Percentiles rank a stretch among this genome's conserved stretches.
Evolutionary conservation across 2,113 vertebrate genomes (phyloP).

Genomic region (Capra hircus): DNA sequence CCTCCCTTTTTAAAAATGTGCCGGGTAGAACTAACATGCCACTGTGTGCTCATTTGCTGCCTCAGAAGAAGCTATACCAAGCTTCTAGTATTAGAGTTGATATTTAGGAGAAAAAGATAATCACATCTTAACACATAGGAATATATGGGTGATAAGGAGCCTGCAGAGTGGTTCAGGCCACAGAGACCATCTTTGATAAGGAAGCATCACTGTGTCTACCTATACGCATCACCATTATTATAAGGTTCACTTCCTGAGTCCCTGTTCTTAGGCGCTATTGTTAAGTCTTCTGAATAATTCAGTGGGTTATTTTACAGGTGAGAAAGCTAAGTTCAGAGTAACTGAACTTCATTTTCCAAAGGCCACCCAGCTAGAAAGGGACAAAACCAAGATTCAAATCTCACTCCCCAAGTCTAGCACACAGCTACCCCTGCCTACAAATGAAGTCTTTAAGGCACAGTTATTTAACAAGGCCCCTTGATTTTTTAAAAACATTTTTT

Average conservation of each 20-base stretch:
- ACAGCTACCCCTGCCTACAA: background rate
- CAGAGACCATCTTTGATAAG: background rate
- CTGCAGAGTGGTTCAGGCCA: background rate
- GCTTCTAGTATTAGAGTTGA: background rate
- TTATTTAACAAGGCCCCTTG: background rate
- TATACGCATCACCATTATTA: background rate
- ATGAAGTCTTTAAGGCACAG: background rate
- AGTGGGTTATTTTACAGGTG: background rate
- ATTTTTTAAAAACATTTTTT: background rate
- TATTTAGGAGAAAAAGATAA: background rate
- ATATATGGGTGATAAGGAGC: background rate
- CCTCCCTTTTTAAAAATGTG: background rate
- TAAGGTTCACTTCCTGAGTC: background rate
- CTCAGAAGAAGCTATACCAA: background rate
- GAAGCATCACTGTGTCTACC: background rate
- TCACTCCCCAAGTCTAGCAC: background rate
- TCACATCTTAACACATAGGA: background rate
- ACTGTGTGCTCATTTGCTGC: background rate
- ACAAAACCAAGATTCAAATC: background rate
- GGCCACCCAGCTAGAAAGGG: background rate
- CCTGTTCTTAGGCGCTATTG: too few species aligned
- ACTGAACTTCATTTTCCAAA: background rate
- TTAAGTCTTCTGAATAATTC: background rate
- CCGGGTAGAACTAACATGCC: background rate
- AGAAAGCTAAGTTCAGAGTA: background rate